These are phyloP conservation scores for Sepiola atlantica DNA, from an alignment of 2,888 invertebrate species.

Conservation along the genomic window DNA sequence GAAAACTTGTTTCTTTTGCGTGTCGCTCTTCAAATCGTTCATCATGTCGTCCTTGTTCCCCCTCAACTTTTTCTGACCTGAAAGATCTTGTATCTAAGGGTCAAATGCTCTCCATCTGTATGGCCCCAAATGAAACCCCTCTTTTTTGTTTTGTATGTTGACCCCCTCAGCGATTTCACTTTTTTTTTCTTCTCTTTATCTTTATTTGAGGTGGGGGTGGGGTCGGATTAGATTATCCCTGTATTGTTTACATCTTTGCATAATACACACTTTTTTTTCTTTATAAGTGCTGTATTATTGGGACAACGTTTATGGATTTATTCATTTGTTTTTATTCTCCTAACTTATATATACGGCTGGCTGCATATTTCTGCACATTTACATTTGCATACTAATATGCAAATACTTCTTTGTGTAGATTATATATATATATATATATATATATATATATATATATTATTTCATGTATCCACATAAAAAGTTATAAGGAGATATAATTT, in stretches of 20 bases:
- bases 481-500: no score
- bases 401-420: not conserved
- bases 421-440: not conserved
- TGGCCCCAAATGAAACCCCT: not conserved
- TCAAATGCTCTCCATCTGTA: slow-evolving; percentile 13
- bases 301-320: not conserved
- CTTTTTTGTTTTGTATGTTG: not conserved
- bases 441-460: not conserved
- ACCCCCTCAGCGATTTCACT: not conserved
- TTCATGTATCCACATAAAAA: no score
- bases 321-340: not conserved
- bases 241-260: not conserved
- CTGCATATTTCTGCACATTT: not conserved
- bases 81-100: not conserved
- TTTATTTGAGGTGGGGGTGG: not conserved
- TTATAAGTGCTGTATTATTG: not conserved
- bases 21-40: not conserved
- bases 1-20: not conserved
- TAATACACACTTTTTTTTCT: not conserved
- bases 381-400: not conserved
- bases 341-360: not conserved
- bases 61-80: not conserved
- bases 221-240: not conserved
- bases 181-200: not conserved
- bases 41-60: not conserved